Percentiles rank a stretch among this genome's conserved stretches.
Evolutionary conservation across 2,797 vertebrate genomes (phyloP).

Genomic region (Rhinella marina): DNA sequence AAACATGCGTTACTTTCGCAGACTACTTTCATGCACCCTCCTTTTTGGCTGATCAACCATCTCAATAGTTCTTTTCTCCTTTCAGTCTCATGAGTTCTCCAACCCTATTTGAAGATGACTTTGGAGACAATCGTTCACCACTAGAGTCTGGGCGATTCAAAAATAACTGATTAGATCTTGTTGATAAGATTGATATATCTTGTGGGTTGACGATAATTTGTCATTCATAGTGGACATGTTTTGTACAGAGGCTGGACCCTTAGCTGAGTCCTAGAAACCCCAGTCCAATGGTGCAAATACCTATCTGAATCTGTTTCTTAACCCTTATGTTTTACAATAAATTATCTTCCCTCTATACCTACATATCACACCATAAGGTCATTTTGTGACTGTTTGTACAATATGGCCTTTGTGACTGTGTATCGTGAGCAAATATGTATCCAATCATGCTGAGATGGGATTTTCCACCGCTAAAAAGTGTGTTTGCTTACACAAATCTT

Average conservation of each 20-base stretch:
- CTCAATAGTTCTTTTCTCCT: no score
- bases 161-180: no score
- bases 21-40: no score
- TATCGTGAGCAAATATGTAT: conserved; percentile 1
- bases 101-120: neutral
- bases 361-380: neutral
- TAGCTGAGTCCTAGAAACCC: no score
- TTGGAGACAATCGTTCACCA: neutral
- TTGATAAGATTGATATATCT: no score
- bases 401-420: neutral
- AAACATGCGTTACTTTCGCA: no score
- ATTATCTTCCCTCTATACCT: neutral
- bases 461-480: neutral
- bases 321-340: neutral
- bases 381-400: neutral
- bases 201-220: no score
- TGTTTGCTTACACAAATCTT: conserved; percentile 1
- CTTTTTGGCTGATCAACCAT: no score
- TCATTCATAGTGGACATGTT: no score
- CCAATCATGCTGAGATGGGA: neutral
- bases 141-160: neutral
- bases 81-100: no score
- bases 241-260: no score
- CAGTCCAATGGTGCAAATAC: no score
- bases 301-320: neutral